Base-by-base conservation (phyloP, 2,113 vertebrate genomes). In the Marmota flaviventris region DNA sequence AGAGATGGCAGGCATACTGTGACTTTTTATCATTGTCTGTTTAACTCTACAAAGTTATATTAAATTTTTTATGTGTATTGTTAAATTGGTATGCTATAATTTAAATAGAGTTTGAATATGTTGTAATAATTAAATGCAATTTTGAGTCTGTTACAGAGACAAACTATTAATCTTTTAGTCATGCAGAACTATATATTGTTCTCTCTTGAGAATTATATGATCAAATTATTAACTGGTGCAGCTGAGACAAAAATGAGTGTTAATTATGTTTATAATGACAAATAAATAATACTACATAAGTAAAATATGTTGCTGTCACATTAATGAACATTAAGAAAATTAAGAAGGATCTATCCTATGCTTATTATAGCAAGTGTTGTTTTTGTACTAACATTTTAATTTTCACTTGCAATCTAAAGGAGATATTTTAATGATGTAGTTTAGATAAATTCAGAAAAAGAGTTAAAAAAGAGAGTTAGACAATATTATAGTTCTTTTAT, bases 231-330 rank as follows among this genome's bases (percentile, higher is more conserved):
- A 93, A 90, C n/a, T 69, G 34, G 12, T 94, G 5, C 39, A 34
- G 82, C 6, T 86, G 45, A 92, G 32, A 56, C 85, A 93, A 58
- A 58, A 51, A 93, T 72, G 34, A 91, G 94, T 96, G 79, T 22
- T 96, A 97, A 96, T 95, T 93, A 78, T 94, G 17, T 85, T 95
- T 94, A 73, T 93, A 97, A 96, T 92, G 78, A 96, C 92, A 72
- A 84, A 58, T 92, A 81, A 45, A 29, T 92, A 81, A 45, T 58
- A 70, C 89, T 88, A 91, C 45, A 25, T 79, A 77, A 94, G 91
- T 84, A 92, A 94, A 94, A 94, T 86, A 39, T 91, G 45, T 81
- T 86, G 32, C 20, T 93, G 8, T 82, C 69, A 83, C 16, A 81
- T 63, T 88, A 91, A 95, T 78, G 29, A 88, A 82, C 67, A 82